phyloP scores from a whole-genome alignment of 2,888 invertebrate species.

The Epinotia brunnichana region DNA sequence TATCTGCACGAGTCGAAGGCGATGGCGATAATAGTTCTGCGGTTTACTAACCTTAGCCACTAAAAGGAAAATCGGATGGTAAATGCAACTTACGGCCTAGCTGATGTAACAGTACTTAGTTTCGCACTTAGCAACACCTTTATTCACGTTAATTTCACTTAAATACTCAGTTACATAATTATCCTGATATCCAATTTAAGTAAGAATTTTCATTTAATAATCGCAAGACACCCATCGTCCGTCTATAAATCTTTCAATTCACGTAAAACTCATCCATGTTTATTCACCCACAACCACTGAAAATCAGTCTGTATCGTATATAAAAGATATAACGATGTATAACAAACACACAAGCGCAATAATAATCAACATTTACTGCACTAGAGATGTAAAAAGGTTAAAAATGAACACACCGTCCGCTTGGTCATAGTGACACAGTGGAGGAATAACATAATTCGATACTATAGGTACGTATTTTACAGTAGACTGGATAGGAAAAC shows the following conservation, averaged over 20 bases:
- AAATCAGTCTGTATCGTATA: conserved; percentile 12
- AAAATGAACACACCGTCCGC: conserved; percentile 5
- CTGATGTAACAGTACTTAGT: background rate
- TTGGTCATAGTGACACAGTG: conserved; percentile 10
- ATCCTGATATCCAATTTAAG: too few relatives aligned
- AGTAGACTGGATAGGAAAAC: background rate
- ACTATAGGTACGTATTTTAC: conserved; percentile 24
- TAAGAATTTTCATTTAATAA: too few relatives aligned
- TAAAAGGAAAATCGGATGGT: background rate
- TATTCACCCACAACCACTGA: background rate
- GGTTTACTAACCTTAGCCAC: too few relatives aligned
- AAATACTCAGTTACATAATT: too few relatives aligned
- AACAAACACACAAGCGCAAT: conserved; percentile 22
- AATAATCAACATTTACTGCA: conserved; percentile 23
- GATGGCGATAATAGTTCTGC: too few relatives aligned
- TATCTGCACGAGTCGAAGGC: too few relatives aligned
- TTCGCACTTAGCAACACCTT: background rate
- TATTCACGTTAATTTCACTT: background rate
- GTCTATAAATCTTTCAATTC: background rate
- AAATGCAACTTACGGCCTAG: background rate
- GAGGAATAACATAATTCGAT: conserved; percentile 29
- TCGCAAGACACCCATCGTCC: background rate
- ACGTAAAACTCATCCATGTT: background rate
- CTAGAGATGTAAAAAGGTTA: background rate
- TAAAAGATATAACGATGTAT: conserved; percentile 23